Conservation (phyloP, 2,797 vertebrate species). For the Urophycis tenuis region DNA sequence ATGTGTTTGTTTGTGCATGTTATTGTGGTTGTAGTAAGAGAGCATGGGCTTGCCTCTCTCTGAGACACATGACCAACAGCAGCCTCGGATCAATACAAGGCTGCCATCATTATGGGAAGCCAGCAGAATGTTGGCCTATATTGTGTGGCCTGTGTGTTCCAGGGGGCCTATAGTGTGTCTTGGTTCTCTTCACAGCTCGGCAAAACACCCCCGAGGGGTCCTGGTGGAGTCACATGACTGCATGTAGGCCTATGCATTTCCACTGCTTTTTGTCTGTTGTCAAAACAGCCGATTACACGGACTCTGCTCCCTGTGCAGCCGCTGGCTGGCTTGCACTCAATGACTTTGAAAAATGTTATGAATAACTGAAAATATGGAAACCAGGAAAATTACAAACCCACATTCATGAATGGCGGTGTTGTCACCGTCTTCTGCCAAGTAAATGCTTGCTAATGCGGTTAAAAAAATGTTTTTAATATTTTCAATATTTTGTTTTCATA, state of each 20-base stretch:
- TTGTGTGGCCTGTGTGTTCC: constrained; percentile 15
- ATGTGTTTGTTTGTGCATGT: neutral
- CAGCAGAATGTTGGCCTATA: constrained; percentile 32
- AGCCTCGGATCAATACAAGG: neutral
- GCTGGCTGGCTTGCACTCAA: too few relatives aligned
- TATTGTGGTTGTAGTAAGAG: neutral
- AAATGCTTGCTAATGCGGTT: neutral
- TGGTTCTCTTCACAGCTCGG: constrained; percentile 13
- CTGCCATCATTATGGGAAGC: constrained; percentile 1
- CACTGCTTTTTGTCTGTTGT: constrained; percentile 26
- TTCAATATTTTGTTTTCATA: neutral
- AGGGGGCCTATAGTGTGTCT: constrained; percentile 10
- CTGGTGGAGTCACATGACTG: constrained; percentile 28
- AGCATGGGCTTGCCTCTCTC: neutral
- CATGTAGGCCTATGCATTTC: constrained; percentile 20
- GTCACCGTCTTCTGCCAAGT: neutral
- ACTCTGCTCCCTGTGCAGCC: neutral
- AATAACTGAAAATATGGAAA: neutral
- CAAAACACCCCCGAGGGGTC: constrained; percentile 16
- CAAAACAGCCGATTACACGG: constrained; percentile 7
- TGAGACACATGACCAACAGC: neutral
- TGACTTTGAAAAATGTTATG: neutral
- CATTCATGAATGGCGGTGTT: neutral
- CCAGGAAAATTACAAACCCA: neutral
- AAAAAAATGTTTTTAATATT: neutral